These are phyloP conservation scores for Eulacestoma nigropectus DNA, from an alignment of 2,113 vertebrate species.

Conservation along the genomic window DNA sequence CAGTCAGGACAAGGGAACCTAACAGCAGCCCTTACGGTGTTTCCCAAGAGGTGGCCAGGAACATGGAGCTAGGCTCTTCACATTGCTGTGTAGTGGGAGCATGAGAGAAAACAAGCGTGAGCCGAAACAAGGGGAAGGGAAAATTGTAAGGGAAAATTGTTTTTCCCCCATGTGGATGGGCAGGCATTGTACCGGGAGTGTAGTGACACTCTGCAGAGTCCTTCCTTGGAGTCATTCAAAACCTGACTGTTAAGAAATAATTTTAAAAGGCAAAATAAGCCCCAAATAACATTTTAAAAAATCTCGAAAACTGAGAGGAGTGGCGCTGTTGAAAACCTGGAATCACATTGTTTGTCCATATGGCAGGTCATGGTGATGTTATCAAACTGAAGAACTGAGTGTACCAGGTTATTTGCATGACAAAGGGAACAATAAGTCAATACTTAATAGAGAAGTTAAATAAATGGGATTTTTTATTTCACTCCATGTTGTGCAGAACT, in stretches of 20 bases:
- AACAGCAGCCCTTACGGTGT: background rate
- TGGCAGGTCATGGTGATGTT: background rate
- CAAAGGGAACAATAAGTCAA: background rate
- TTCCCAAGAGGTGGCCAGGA: background rate
- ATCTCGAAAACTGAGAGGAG: fast-evolving
- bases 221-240: background rate
- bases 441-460: background rate
- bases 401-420: background rate
- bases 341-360: background rate
- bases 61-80: background rate
- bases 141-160: background rate
- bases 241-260: background rate
- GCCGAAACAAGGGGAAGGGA: background rate
- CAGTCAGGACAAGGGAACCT: background rate
- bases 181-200: background rate
- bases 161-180: background rate
- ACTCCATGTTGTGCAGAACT: background rate
- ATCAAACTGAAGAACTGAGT: background rate
- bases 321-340: background rate
- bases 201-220: background rate
- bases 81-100: background rate
- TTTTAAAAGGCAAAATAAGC: background rate
- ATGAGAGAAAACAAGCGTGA: background rate
- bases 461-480: background rate
- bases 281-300: background rate